Evolutionary conservation across 2,113 vertebrate species (phyloP).

Genomic region (Trachemys scripta): DNA sequence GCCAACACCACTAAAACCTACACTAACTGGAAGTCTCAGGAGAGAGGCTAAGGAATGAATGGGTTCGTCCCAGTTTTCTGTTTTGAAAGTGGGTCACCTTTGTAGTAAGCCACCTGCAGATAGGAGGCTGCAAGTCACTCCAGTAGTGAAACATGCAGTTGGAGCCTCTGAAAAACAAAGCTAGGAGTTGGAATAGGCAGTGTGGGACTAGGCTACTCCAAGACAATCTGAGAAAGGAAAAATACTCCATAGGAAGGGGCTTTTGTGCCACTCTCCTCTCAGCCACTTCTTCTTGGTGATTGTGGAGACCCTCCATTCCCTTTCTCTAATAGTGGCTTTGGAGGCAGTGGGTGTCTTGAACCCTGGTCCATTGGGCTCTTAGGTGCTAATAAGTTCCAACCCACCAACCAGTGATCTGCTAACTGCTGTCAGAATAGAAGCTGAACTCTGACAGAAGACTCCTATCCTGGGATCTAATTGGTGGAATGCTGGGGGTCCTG

Average conservation of each 20-base stretch:
- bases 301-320: not conserved
- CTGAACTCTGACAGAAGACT: not conserved
- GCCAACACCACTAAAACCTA: not conserved
- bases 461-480: not conserved
- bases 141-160: not conserved
- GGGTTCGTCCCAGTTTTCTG: not conserved
- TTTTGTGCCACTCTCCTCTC: not conserved
- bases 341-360: not conserved
- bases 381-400: not conserved
- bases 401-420: not conserved
- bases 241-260: not conserved
- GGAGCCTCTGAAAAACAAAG: not conserved
- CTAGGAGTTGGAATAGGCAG: not conserved
- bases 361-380: not conserved
- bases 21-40: not conserved
- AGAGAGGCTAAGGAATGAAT: not conserved
- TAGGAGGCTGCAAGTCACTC: not conserved
- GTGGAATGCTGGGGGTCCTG: not conserved
- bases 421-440: not conserved
- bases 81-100: not conserved
- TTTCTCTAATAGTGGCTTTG: not conserved
- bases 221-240: not conserved
- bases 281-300: not conserved
- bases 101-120: not conserved
- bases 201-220: not conserved